Evolutionary conservation across 2,113 vertebrate genomes (phyloP).

Genomic region (Suricata suricatta): DNA sequence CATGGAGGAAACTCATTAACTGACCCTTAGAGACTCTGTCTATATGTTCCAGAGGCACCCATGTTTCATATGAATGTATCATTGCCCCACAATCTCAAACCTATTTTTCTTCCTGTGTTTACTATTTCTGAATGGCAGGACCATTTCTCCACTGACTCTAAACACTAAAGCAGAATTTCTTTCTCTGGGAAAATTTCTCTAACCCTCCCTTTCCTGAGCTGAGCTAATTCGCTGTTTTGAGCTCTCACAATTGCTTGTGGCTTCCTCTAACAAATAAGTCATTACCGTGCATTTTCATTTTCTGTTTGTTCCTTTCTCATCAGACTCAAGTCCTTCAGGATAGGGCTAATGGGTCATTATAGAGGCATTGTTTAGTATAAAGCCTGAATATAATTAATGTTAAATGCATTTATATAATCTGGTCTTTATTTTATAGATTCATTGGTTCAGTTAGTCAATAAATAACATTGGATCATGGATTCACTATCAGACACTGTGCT

Average conservation of each 20-base stretch:
- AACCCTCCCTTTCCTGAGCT: neutral
- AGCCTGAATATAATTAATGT: neutral
- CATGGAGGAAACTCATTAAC: neutral
- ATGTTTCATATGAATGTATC: neutral
- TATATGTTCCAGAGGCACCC: neutral
- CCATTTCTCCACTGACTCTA: neutral
- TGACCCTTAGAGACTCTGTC: neutral
- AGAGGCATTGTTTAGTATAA: neutral
- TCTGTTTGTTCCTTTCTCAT: neutral
- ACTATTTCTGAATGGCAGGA: neutral
- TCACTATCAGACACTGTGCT: neutral
- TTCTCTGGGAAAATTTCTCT: neutral
- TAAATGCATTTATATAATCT: neutral
- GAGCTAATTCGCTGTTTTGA: neutral
- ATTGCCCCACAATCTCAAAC: neutral
- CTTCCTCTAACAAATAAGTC: neutral
- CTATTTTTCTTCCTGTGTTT: neutral
- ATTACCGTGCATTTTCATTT: neutral
- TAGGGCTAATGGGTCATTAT: neutral
- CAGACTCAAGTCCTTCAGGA: neutral
- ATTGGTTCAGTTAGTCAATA: neutral
- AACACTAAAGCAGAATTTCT: neutral
- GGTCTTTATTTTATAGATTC: neutral
- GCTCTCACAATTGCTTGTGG: neutral
- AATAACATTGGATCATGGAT: neutral